Base-by-base conservation (phyloP, 2,888 invertebrate species). In the Caradrina kadenii region DNA sequence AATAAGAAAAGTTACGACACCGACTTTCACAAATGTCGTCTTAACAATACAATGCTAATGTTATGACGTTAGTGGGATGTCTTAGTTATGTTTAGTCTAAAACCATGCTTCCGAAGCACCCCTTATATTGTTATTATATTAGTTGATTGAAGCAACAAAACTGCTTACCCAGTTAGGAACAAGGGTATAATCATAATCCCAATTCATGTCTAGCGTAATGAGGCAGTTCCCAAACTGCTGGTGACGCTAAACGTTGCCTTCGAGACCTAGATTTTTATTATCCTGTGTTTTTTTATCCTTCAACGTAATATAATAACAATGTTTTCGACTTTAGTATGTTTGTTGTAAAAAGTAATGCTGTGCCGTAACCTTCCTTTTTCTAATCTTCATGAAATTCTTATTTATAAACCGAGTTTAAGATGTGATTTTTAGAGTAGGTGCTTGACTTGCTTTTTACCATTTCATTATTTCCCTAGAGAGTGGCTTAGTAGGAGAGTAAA, bases 331-430 rank as follows among this genome's bases (percentile, higher is more conserved):
- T 61, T 49, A 80, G 54, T 78, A 64, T 66, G 71, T 74, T 60
- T 59, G 80, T 68, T 80, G 48, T 83, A 72, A 80, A 82, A 80
- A 80, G 62, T 72, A 80, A 82, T 60, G 76, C 26, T 39, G 15
- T 22, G 56, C 65, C 80, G 63, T 83, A 60, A 67, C 63, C 53
- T 65, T 62, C n/a, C 59, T 65, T 79, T 67, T 65, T 63, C 52
- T 75, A 80, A 82, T 75, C 54, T 79, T 62, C 58, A 19, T 70
- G 69, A 70, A 66, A 65, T 58, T 67, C 31, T 70, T 69, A 59
- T 70, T 64, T 64, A 69, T 56, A 80, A 76, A 56, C 52, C 26
- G 21, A 17, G 58, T 19, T 63, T 55, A 8, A 45, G 53, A 52
- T 71, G 72, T 50, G 63, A 55, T 55, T 62, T 66, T 61, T 54